A percentile compares a stretch with the other conserved stretches of the same genome.
These are phyloP conservation scores for Ganaspis sp. DNA, from an alignment of 1,140 invertebrate genomes.

Conservation along the genomic window DNA sequence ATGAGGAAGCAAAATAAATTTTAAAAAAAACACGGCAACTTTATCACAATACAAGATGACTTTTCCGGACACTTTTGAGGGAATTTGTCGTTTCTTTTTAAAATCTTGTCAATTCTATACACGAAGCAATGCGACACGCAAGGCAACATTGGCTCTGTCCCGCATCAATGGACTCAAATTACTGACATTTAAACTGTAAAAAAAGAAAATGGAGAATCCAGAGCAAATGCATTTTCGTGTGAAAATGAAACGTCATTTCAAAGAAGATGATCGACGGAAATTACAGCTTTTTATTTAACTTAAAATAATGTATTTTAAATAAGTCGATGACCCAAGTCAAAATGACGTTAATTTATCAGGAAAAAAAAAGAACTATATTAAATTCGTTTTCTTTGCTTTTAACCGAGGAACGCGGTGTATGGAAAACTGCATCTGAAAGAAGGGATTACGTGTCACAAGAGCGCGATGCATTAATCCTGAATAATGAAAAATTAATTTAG, in stretches of 20 bases:
- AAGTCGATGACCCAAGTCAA: not conserved
- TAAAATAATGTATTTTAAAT: not conserved
- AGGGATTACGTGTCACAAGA: slow-evolving; percentile 38
- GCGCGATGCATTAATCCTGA: slow-evolving; percentile 29
- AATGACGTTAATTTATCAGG: not conserved
- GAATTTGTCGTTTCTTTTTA: slow-evolving; percentile 9
- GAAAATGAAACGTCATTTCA: slow-evolving; percentile 25
- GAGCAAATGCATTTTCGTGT: slow-evolving; percentile 46
- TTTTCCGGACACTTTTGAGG: slow-evolving; percentile 8
- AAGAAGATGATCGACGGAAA: slow-evolving; percentile 17
- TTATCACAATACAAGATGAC: not conserved
- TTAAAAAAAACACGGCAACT: not conserved
- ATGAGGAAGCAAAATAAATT: no score
- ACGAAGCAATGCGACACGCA: slow-evolving; percentile 24
- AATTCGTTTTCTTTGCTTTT: not conserved
- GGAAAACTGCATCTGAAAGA: slow-evolving; percentile 55
- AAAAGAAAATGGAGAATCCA: slow-evolving; percentile 7
- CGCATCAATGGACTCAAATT: not conserved
- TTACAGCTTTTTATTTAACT: not conserved
- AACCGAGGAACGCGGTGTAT: slow-evolving; percentile 35
- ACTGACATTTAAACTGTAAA: slow-evolving; percentile 15
- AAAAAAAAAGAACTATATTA: not conserved
- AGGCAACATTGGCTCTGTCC: slow-evolving; percentile 28
- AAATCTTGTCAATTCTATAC: slow-evolving; percentile 28
- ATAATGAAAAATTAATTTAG: slow-evolving; percentile 35